phyloP scores from a whole-genome alignment of 2,888 invertebrate genomes.

The Lepidochitona cinerea region DNA sequence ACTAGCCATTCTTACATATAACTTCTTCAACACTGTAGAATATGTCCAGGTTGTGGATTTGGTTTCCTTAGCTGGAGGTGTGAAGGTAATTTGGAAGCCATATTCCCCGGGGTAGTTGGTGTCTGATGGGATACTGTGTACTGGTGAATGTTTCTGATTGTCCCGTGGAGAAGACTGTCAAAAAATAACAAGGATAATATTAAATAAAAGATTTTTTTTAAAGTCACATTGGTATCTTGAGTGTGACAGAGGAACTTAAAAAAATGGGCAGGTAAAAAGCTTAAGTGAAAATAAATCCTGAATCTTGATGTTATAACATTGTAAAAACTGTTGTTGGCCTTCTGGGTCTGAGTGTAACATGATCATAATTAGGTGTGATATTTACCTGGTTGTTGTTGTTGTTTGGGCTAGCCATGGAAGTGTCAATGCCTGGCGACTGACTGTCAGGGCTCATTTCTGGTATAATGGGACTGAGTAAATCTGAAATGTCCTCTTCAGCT shows the following conservation, averaged over 20 bases:
- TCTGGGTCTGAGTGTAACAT: no score
- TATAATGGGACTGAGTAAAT: neutral
- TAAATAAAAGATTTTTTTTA: no score
- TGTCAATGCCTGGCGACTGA: neutral
- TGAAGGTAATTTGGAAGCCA: conserved; percentile 67
- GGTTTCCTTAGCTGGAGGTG: conserved; percentile 69
- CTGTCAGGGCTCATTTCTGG: conserved; percentile 1
- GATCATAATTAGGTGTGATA: no score
- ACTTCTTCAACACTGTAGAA: conserved; percentile 74
- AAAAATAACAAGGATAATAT: neutral
- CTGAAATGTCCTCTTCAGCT: neutral
- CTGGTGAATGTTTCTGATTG: neutral
- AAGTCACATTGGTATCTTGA: no score
- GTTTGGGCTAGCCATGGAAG: neutral
- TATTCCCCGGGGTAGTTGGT: conserved; percentile 68
- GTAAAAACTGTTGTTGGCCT: no score
- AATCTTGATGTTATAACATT: no score
- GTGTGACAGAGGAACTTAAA: no score
- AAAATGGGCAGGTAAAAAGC: no score
- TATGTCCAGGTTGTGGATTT: conserved; percentile 73
- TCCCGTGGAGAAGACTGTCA: neutral
- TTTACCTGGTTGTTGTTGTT: no score
- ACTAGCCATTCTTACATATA: conserved; percentile 71
- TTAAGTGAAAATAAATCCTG: no score
- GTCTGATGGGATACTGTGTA: conserved; percentile 46